Evolutionary conservation across 1,140 invertebrate genomes (phyloP), one percentile per base, ranked within the genome.

Genomic region (Diprion similis): DNA sequence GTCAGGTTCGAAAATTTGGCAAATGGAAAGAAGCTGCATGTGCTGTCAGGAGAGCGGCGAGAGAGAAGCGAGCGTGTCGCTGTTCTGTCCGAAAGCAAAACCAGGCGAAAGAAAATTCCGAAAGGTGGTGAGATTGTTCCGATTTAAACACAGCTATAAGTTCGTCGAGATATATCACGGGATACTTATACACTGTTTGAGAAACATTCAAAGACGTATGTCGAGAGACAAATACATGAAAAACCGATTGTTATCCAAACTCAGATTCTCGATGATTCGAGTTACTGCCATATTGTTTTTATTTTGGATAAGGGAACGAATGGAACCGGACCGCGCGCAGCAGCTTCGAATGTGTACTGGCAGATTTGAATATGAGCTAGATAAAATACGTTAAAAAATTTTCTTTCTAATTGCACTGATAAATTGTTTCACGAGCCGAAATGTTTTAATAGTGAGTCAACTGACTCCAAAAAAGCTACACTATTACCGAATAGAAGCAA

Each of bases 1-100:
- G 8, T 97, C 96, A n/a, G 95, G 95, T 11, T 97, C 95, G 76
- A 97, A 97, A 90, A 95, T 97, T 82, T 98, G 96, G 96, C 96
- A 97, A 91, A 97, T 96, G 92, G 96, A 98, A 85, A 89, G 96
- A 65, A 97, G 95, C 10, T 97, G 96, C 80, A 97, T 97, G 92
- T 98, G 96, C 83, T 98, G 96, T 86, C 96, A 97, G 86, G 96
- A 97, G 86, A 96, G 95, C 78, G 96, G 96, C 2, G 96, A 97
- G 86, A 89, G 96, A 76, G 96, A 97, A 88, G 96, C 96, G 2
- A 93, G 92, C 48, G 95, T 98, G 9, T 93, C 95, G 2, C 87
- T 98, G 9, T 95, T 94, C 83, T 98, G 96, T 86, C 96, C 96
- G 8, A 95, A 96, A 84, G 94, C 95, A 8, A 95, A 95, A 85